phyloP scores from a whole-genome alignment of 2,797 vertebrate species.

The Vipera ursinii region DNA sequence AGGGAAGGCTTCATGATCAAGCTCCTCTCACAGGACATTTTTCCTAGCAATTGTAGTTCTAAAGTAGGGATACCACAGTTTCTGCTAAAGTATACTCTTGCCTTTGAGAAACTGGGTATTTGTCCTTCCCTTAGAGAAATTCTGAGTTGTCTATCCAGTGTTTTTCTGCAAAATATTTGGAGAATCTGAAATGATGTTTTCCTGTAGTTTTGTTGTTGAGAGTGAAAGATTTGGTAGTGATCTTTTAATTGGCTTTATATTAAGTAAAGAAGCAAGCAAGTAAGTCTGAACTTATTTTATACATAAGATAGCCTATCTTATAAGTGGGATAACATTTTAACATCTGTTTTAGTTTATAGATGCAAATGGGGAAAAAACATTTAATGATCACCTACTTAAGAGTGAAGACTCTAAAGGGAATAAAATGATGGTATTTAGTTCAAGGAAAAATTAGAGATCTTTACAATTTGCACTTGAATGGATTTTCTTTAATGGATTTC shows the following conservation, averaged over 20 bases:
- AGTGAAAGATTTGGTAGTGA: not conserved
- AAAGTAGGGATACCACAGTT: not conserved
- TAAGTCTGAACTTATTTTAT: not conserved
- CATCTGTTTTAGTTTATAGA: slow-evolving; percentile 11
- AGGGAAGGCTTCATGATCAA: not conserved
- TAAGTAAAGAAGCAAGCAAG: not conserved
- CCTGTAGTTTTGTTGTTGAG: not conserved
- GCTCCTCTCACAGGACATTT: not conserved
- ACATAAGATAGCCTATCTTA: not conserved
- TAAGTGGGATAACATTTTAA: not conserved
- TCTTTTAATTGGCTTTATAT: not conserved
- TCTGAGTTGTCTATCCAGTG: not conserved
- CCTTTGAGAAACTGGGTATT: not conserved
- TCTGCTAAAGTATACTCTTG: not conserved
- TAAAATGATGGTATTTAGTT: slow-evolving; percentile 21
- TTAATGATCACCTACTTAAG: slow-evolving; percentile 28
- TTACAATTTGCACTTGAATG: slow-evolving; percentile 30
- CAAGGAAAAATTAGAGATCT: slow-evolving; percentile 37
- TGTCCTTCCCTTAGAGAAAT: not conserved
- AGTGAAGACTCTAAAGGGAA: slow-evolving; percentile 23
- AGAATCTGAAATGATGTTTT: not conserved
- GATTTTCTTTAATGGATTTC: slow-evolving; percentile 32
- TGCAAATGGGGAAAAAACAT: not conserved
- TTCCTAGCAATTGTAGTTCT: not conserved
- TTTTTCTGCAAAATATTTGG: not conserved